Base-by-base conservation (phyloP, 2,888 invertebrate species). In the Lymantria monacha region DNA sequence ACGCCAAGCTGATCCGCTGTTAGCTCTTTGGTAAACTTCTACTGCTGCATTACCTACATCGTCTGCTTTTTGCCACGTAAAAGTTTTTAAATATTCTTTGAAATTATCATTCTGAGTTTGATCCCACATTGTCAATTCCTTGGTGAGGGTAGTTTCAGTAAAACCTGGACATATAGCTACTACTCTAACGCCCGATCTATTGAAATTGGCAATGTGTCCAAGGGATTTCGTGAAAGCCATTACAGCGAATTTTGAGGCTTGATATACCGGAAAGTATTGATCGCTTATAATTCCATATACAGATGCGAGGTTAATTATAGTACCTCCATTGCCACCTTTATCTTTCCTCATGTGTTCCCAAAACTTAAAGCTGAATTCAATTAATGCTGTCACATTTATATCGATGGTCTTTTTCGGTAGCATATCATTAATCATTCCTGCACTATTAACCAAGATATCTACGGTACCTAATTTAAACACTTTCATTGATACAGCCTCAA, bases 291-390 rank as follows among this genome's bases (percentile, higher is more conserved):
- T 81, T 0, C 93, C 93, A 51, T 92, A 87, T 11, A 92, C 87
- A 0, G 94, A 94, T 1, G 93, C 85, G 37, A 93, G 79, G 69
- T 95, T 95, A 13, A 94, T 83, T 43, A 94, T 89, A 2, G 91
- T 87, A 3, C 94, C 94, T 3, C 94, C 94, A 40, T 76, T 70
- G 0, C 92, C 92, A 1, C 90, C 86, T 30, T 83, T 85, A 57
- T 92, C 85, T 46, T 76, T 87, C n/a, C 92, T 83, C 91, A 93
- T 90, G 69, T 91, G 83, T 48, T 93, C 81, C 62, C 92, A 81
- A 30, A 90, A 93, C 22, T 92, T 79, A 15, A 90, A 70, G 0
- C 86, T 84, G 53, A 91, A 81, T 42, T 73, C 70, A 3, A 79
- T 54, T 1, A 71, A 30, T 31, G 73, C 77, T 10, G 66, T 61